Base-by-base conservation (phyloP, 2,888 invertebrate genomes). In the Dendrolimus houi region DNA sequence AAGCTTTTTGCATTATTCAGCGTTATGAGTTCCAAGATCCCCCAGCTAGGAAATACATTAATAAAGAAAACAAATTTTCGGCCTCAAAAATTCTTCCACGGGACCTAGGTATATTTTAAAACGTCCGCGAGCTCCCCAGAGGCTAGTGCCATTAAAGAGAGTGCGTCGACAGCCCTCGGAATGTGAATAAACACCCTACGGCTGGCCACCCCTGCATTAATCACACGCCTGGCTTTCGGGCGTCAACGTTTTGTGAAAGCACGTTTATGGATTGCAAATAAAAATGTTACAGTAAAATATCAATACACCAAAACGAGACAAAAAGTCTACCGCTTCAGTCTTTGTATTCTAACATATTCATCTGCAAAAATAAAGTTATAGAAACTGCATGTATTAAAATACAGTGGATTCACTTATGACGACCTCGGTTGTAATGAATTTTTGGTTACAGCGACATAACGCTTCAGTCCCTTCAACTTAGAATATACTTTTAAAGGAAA, bases 111-210 rank as follows among this genome's bases (percentile, higher is more conserved):
- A 53, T 54, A 54, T 73, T 71, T 71, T 70, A 70, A 69, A 72
- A 67, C 70, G 70, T 71, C 65, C 62, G 56, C 58, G 55, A 53
- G 60, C 64, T 67, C 65, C 63, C 63, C 57, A 54, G 62, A 63
- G 65, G 60, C 57, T 60, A 63, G 59, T 60, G 62, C 70, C 64
- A 74, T 75, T 74, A 74, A 70, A 65, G 65, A 64, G 68, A 70
- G 71, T 69, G 67, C 64, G 69, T 65, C 57, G 53, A 47, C 56
- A 57, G 52, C 52, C 40, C 65, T 61, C 61, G 59, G 58, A 68
- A 67, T 67, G 68, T 70, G 70, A 70, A 68, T 70, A 68, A 70
- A 65, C 60, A 61, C 62, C 53, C 56, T 62, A 63, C 62, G 68
- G 66, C 62, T 63, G 67, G 68, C 60, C 65, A 65, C 66, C 58